These are phyloP conservation scores for Sebastes taczanowskii DNA, from an alignment of 2,797 vertebrate species.

Conservation along the genomic window DNA sequence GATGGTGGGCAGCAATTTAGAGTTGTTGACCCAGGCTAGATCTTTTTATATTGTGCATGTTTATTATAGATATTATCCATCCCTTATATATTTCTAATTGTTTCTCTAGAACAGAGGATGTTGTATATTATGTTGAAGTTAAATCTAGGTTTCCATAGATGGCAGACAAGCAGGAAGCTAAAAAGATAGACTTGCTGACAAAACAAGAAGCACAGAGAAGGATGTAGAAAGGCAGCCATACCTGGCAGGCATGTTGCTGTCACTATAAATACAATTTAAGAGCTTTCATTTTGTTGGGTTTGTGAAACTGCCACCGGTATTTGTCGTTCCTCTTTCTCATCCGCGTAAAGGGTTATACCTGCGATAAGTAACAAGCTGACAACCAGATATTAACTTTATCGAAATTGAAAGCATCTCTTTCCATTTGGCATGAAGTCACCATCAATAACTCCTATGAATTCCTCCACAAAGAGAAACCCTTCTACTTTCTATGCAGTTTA, in stretches of 20 bases:
- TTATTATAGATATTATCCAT: not conserved
- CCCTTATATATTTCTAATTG: not conserved
- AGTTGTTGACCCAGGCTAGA: too few relatives aligned
- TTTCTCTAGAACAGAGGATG: not conserved
- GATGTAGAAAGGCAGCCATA: not conserved
- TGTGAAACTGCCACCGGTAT: slow-evolving; percentile 14
- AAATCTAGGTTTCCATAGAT: not conserved
- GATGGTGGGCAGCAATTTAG: too few relatives aligned
- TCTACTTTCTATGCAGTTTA: too few relatives aligned
- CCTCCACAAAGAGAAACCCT: not conserved
- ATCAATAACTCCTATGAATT: not conserved
- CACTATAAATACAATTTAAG: not conserved
- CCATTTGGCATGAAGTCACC: not conserved
- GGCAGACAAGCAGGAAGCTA: not conserved
- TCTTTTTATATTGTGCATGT: too few relatives aligned
- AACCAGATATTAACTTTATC: not conserved
- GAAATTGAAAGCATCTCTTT: not conserved
- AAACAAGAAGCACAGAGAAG: slow-evolving; percentile 1
- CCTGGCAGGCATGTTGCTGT: slow-evolving; percentile 21
- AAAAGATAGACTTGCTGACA: not conserved
- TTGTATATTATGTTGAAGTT: not conserved
- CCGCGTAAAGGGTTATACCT: not conserved
- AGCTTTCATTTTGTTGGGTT: slow-evolving; percentile 13
- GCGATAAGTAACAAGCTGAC: not conserved
- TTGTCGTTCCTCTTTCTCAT: not conserved